These are phyloP conservation scores for Sinonovacula constricta DNA, from an alignment of 1,140 invertebrate species.

Conservation along the genomic window DNA sequence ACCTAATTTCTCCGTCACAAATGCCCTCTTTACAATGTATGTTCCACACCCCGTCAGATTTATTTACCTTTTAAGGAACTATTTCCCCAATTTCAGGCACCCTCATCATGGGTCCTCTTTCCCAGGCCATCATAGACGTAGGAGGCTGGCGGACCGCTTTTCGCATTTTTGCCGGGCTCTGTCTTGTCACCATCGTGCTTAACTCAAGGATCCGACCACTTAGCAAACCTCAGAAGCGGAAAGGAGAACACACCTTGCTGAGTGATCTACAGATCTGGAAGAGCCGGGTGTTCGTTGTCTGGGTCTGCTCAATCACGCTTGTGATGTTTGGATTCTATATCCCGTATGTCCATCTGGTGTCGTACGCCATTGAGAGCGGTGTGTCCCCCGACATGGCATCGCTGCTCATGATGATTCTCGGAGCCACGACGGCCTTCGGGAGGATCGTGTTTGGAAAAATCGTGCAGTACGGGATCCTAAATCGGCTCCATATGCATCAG, in stretches of 20 bases:
- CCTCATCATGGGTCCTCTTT: conserved; percentile 65
- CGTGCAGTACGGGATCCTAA: conserved; percentile 58
- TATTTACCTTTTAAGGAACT: too few species aligned
- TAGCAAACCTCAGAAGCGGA: conserved; percentile 8
- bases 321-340: conserved; percentile 73
- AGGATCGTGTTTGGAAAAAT: conserved; percentile 69
- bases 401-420: conserved; percentile 63
- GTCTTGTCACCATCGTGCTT: conserved; percentile 44
- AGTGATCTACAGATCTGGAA: conserved; percentile 69
- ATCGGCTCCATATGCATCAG: conserved; percentile 69
- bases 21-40: too few species aligned
- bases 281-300: conserved; percentile 68
- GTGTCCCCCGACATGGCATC: conserved; percentile 59
- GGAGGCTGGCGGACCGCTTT: conserved; percentile 68
- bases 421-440: conserved; percentile 63
- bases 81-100: too few species aligned
- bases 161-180: conserved; percentile 52
- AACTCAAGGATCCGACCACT: conserved; percentile 51
- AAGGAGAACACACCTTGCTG: conserved; percentile 53
- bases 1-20: too few species aligned
- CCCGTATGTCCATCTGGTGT: conserved; percentile 70
- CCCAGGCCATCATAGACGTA: conserved; percentile 62
- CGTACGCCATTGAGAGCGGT: conserved; percentile 63
- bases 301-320: conserved; percentile 61
- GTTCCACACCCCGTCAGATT: too few species aligned